Conservation (phyloP, 2,888 invertebrate genomes). For the Nyleta sp. region DNA sequence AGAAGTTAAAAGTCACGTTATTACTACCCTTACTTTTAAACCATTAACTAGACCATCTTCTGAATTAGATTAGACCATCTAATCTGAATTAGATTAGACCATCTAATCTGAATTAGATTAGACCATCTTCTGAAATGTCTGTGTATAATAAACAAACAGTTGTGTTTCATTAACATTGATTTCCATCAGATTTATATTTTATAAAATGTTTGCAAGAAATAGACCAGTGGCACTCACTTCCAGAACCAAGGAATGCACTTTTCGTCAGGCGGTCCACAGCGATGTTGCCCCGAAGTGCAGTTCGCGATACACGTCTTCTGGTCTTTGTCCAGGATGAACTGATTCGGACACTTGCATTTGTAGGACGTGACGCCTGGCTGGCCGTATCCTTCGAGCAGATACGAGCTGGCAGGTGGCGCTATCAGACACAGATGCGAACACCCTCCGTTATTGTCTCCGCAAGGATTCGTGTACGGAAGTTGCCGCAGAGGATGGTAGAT, state of each 20-base stretch:
- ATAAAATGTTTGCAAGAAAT: too few species aligned
- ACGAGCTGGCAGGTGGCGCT: slow-evolving; percentile 91
- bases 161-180: too few species aligned
- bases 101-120: too few species aligned
- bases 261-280: slow-evolving; percentile 88
- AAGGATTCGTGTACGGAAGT: slow-evolving; percentile 93
- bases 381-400: slow-evolving; percentile 90
- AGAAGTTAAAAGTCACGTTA: too few species aligned
- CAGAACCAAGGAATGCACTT: slow-evolving; percentile 91
- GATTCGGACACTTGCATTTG: slow-evolving; percentile 97
- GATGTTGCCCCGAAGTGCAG: slow-evolving; percentile 95
- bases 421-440: slow-evolving; percentile 98
- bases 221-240: slow-evolving; percentile 86
- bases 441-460: slow-evolving; percentile 95
- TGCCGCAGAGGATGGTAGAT: slow-evolving; percentile 95
- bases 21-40: too few species aligned
- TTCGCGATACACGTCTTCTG: slow-evolving; percentile 96
- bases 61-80: too few species aligned
- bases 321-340: slow-evolving; percentile 92
- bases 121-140: too few species aligned
- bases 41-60: too few species aligned
- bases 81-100: too few species aligned
- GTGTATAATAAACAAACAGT: too few species aligned
- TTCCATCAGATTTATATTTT: too few species aligned
- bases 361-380: slow-evolving; percentile 91